Conservation (phyloP, 1,140 invertebrate genomes). For the Anthonomus grandis region DNA sequence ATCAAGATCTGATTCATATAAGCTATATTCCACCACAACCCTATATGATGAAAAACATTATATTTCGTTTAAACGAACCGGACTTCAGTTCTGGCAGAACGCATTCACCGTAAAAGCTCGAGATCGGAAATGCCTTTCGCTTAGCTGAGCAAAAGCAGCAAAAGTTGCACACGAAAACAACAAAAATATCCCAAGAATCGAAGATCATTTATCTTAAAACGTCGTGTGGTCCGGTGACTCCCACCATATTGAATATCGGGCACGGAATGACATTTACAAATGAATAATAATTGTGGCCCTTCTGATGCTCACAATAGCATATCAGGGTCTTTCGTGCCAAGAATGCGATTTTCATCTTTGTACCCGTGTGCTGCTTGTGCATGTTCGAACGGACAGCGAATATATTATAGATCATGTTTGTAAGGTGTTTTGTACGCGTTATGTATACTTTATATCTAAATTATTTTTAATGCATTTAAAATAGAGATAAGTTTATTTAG, state of each 20-base stretch:
- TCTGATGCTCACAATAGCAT: conserved; percentile 41
- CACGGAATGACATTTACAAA: conserved; percentile 45
- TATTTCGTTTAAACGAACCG: neutral
- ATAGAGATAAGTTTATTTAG: too few species aligned
- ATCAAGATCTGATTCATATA: too few species aligned
- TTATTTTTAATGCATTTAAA: too few species aligned
- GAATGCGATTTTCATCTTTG: conserved; percentile 12
- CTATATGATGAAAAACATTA: too few species aligned
- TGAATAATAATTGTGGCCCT: conserved; percentile 47
- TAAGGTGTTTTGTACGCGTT: too few species aligned
- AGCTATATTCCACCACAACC: too few species aligned
- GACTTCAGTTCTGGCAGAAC: too few species aligned
- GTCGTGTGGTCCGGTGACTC: conserved; percentile 43
- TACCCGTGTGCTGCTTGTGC: too few species aligned
- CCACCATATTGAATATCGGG: conserved; percentile 46
- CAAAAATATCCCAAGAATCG: conserved; percentile 44
- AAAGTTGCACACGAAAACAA: conserved; percentile 27
- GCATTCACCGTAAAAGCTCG: conserved; percentile 12
- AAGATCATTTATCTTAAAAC: conserved; percentile 43
- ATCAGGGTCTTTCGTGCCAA: conserved; percentile 17
- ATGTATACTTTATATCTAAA: too few species aligned
- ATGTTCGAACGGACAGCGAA: too few species aligned
- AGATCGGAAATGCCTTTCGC: conserved; percentile 31
- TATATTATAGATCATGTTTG: too few species aligned
- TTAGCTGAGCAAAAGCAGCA: conserved; percentile 17